Evolutionary conservation across 2,113 vertebrate species (phyloP), one percentile per base, ranked within the genome.

Genomic region (Corvus hawaiiensis): DNA sequence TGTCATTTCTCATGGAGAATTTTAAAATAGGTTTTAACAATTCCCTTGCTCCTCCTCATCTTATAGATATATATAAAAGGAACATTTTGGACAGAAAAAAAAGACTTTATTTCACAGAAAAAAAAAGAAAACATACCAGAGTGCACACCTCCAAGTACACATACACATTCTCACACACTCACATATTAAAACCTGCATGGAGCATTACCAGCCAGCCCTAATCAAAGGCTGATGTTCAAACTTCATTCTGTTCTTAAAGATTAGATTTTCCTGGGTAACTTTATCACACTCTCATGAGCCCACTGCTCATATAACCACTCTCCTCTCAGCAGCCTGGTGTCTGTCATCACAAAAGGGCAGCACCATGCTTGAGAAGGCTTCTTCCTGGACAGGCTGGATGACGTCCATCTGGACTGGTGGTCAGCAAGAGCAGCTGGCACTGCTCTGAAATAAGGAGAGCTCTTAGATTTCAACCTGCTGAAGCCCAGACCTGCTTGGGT

Each of bases 401-500:
- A 55, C 73, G 51, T 91, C 91, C 92, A 84, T 66, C 88, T 92
- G 81, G 78, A 71, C 35, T 62, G 18, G 13, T 91, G 59, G 37
- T 67, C 85, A 81, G 52, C 54, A 76, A 79, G 49, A 85, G 48
- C 90, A 96, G 83, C 81, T 93, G 86, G 77, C 35, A 56, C 41
- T 28, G 7, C 43, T 92, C 90, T 2, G 11, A 89, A 90, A 33
- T 49, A 86, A 92, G 66, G 77, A 73, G 41, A 55, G 27, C 24
- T 92, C 86, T 95, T 78, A 72, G 35, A 39, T 92, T 87, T 94
- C 81, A 93, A 56, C 59, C 26, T 69, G 61, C 49, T 92, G 87
- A 89, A 95, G 49, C 64, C 56, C 76, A 49, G 44, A 86, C 52
- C 78, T 78, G 41, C 51, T 44, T 89, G 61, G 75, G 43, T 91